Percentiles rank a stretch among this genome's conserved stretches.
Evolutionary conservation across 2,113 vertebrate species (phyloP).

Genomic region (Phylloscopus trochiloides): DNA sequence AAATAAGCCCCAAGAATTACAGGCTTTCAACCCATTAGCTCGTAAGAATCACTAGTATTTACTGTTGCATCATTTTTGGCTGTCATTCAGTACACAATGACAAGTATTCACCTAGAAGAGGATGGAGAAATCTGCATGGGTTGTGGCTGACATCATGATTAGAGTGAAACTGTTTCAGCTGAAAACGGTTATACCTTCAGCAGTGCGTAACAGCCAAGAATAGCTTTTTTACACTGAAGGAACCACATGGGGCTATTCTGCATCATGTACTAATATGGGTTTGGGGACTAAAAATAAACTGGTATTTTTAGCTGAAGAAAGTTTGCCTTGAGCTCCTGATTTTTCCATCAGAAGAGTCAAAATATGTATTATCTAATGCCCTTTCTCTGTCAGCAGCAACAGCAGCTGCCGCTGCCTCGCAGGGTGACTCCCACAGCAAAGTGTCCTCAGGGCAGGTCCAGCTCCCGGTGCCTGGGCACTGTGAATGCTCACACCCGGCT

Average conservation of each 20-base stretch:
- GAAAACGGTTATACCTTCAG: neutral
- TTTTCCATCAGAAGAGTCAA: neutral
- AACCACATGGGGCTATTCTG: neutral
- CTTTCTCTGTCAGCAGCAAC: neutral
- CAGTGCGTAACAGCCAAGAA: neutral
- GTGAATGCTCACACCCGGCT: rapidly evolving
- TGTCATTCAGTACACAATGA: neutral
- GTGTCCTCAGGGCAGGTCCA: rapidly evolving
- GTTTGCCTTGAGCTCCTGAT: neutral
- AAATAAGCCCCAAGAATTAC: neutral
- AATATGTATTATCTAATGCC: neutral
- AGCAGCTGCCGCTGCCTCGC: neutral
- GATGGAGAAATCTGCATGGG: neutral
- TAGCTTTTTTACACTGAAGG: neutral
- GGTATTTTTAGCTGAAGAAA: conserved; percentile 13
- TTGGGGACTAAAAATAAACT: conserved; percentile 24
- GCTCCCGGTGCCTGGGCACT: rapidly evolving
- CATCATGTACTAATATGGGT: neutral
- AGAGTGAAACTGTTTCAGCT: neutral
- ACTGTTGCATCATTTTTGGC: neutral
- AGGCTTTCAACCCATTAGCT: neutral
- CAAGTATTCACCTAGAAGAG: neutral
- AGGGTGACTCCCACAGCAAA: neutral
- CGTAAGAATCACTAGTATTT: neutral
- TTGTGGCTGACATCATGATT: neutral